phyloP scores from a whole-genome alignment of 35 echinoderm and acorn worm species.

The Strongylocentrotus purpuratus region DNA sequence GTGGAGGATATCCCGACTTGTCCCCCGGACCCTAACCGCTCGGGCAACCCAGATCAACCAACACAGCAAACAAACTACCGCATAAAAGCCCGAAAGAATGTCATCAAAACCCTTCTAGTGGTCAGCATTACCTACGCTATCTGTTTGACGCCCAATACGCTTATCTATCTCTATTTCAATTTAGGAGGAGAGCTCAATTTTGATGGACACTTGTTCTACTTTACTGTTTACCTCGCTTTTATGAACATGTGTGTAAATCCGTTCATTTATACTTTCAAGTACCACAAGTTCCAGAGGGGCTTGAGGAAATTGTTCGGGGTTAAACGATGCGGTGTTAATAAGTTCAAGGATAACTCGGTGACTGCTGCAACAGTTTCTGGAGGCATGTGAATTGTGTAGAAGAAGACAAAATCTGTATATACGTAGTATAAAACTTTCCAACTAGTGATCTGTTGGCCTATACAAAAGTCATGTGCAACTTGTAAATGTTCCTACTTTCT shows the following conservation, averaged over 20 bases:
- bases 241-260: slow-evolving; percentile 86
- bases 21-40: neutral
- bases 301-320: neutral
- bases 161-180: slow-evolving; percentile 55
- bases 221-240: slow-evolving; percentile 62
- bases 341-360: neutral
- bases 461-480: too few species aligned
- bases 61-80: neutral
- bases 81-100: slow-evolving; percentile 47
- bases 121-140: slow-evolving; percentile 66
- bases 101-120: slow-evolving; percentile 73
- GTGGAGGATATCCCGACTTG: neutral
- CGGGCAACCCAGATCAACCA: neutral
- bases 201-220: slow-evolving; percentile 45
- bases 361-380: neutral
- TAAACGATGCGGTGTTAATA: neutral
- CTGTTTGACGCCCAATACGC: slow-evolving; percentile 59
- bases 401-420: too few species aligned
- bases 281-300: slow-evolving; percentile 65
- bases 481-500: too few species aligned
- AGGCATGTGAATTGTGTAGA: neutral
- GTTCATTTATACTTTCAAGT: slow-evolving; percentile 81
- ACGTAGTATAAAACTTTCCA: too few species aligned
- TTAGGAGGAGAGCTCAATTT: slow-evolving; percentile 21
- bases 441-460: too few species aligned